phyloP scores from a whole-genome alignment of 2,888 invertebrate species.

The Polyommatus iphigenia region DNA sequence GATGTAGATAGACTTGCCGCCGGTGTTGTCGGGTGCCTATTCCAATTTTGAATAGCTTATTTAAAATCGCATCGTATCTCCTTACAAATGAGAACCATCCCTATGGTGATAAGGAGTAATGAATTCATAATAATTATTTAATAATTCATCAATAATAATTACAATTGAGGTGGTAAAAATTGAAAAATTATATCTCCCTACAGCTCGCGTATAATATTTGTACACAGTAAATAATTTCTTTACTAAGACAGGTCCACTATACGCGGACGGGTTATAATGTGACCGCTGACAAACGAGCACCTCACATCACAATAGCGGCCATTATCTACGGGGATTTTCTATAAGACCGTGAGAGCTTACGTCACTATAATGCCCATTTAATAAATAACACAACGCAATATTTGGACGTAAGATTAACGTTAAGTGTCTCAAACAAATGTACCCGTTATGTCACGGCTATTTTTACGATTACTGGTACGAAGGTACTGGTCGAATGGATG shows the following conservation, averaged over 20 bases:
- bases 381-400: slow-evolving; percentile 6
- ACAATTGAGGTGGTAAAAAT: not conserved
- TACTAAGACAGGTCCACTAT: slow-evolving; percentile 29
- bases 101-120: too few relatives aligned
- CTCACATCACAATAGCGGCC: slow-evolving; percentile 29
- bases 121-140: too few relatives aligned
- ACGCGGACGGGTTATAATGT: slow-evolving; percentile 26
- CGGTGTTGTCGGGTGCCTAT: too few relatives aligned
- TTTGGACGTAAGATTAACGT: not conserved
- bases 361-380: slow-evolving; percentile 20
- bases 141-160: too few relatives aligned
- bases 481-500: too few relatives aligned
- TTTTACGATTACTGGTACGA: too few relatives aligned
- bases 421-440: not conserved
- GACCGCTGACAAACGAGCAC: slow-evolving; percentile 31
- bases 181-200: not conserved
- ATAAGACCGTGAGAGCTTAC: slow-evolving; percentile 21
- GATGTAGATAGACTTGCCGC: too few relatives aligned
- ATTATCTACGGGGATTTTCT: slow-evolving; percentile 32
- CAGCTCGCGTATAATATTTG: not conserved
- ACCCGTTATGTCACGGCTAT: too few relatives aligned
- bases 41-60: too few relatives aligned
- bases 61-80: too few relatives aligned
- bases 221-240: slow-evolving; percentile 1
- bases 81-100: too few relatives aligned